Percentiles rank a stretch among this genome's conserved stretches.
Evolutionary conservation across 2,113 vertebrate genomes (phyloP).

Genomic region (Sturnira hondurensis): DNA sequence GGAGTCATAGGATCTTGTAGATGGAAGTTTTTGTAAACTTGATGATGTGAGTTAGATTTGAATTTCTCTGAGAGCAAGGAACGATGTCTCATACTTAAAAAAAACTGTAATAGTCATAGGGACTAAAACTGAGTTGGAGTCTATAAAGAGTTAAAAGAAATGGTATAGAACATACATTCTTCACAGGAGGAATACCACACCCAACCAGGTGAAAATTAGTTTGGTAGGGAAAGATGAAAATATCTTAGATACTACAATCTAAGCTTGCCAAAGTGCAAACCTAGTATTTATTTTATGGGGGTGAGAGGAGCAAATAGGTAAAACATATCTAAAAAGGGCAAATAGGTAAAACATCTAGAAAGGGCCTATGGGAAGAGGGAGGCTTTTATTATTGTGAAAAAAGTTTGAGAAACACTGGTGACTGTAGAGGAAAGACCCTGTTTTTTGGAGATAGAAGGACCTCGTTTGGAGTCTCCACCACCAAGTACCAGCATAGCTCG

Average conservation of each 20-base stretch:
- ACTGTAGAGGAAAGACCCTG: neutral
- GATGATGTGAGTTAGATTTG: neutral
- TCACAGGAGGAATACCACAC: neutral
- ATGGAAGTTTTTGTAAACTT: neutral
- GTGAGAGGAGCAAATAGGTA: neutral
- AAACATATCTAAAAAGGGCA: neutral
- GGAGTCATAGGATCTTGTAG: neutral
- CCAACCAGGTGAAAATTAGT: neutral
- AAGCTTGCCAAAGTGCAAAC: neutral
- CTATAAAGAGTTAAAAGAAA: neutral
- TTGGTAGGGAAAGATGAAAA: neutral
- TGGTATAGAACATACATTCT: neutral
- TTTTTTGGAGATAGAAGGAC: neutral
- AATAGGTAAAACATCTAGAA: neutral
- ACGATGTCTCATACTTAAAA: neutral
- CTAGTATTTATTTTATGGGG: neutral
- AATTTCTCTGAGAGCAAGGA: neutral
- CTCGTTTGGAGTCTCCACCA: neutral
- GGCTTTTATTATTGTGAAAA: neutral
- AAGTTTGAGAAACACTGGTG: neutral
- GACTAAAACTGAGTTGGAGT: neutral
- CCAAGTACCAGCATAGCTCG: neutral
- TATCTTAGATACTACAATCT: neutral
- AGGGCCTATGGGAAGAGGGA: neutral
- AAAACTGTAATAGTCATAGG: neutral